phyloP scores from a whole-genome alignment of 2,113 vertebrate species.

The Dicerorhinus sumatrensis region DNA sequence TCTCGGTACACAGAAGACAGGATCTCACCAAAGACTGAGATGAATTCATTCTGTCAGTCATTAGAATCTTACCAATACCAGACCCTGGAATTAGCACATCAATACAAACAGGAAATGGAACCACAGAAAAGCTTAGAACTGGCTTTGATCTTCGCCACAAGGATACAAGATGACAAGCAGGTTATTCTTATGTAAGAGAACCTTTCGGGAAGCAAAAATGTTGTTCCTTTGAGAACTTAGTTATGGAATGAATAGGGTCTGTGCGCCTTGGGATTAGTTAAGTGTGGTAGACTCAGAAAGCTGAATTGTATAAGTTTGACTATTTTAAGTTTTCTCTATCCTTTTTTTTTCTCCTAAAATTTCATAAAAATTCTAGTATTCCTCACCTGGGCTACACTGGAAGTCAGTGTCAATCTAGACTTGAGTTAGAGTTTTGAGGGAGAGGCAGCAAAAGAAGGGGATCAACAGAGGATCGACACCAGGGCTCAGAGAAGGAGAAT shows the following conservation, averaged over 20 bases:
- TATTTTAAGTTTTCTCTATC: neutral
- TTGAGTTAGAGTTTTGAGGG: neutral
- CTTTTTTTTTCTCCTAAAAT: neutral
- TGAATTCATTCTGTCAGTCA: neutral
- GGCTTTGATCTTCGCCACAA: neutral
- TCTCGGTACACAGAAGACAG: neutral
- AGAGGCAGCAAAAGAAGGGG: neutral
- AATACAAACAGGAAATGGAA: neutral
- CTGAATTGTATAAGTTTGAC: neutral
- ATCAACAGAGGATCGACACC: neutral
- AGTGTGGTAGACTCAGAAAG: neutral
- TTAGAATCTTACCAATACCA: neutral
- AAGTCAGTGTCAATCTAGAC: neutral
- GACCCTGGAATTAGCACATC: neutral
- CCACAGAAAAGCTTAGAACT: neutral
- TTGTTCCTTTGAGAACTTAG: neutral
- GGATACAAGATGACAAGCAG: neutral
- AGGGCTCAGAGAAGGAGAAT: neutral
- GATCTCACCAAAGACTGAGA: neutral
- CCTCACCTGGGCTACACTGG: neutral
- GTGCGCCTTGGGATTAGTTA: neutral
- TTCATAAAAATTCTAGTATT: neutral
- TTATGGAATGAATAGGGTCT: neutral
- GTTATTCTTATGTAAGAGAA: neutral
- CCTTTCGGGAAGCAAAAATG: neutral